Evolutionary conservation across 1,140 invertebrate genomes (phyloP).

Genomic region (Drosophila tropicalis): DNA sequence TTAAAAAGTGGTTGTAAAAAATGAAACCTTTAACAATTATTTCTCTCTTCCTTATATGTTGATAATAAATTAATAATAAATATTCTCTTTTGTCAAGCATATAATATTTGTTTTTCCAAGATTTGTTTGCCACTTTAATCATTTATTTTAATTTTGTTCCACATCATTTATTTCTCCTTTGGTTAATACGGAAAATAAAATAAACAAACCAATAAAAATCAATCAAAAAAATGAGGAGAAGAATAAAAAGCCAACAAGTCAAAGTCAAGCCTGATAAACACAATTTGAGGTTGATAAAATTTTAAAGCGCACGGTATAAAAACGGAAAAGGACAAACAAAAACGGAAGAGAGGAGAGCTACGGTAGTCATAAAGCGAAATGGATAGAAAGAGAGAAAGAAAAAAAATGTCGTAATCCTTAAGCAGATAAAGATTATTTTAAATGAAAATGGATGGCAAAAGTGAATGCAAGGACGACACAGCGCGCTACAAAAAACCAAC

Average conservation of each 20-base stretch:
- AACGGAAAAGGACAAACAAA: background rate
- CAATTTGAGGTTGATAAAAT: background rate
- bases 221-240: background rate
- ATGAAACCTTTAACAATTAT: background rate
- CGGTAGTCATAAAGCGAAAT: background rate
- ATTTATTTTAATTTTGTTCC: background rate
- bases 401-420: background rate
- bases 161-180: background rate
- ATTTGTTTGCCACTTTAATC: background rate
- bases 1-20: background rate
- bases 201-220: background rate
- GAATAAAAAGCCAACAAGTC: background rate
- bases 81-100: too few species aligned
- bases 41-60: background rate
- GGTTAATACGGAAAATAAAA: background rate
- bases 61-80: background rate
- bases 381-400: background rate
- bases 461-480: background rate
- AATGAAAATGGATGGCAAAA: slow-evolving; percentile 13
- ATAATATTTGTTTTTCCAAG: too few species aligned
- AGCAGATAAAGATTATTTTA: slow-evolving; percentile 9
- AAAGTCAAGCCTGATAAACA: background rate
- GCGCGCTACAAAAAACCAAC: background rate
- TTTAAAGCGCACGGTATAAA: background rate
- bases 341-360: background rate